Base-by-base conservation (phyloP, 2,113 vertebrate species). In the Oncorhynchus tshawytscha region DNA sequence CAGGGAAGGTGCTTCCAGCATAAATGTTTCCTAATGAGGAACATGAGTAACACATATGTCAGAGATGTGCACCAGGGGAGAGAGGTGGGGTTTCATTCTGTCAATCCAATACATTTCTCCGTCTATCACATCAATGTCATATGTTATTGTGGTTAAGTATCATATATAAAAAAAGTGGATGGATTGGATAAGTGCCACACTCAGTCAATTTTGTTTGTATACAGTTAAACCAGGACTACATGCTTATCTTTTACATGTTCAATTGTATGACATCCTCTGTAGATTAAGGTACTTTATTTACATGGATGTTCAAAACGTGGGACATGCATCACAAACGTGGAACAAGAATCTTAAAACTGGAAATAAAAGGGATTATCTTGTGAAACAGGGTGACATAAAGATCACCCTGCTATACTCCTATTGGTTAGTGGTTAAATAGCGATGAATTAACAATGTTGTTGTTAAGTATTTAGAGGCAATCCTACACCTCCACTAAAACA, bases 11-110 rank as follows among this genome's bases (percentile, higher is more conserved):
- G 90, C 90, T 84, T 82, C 76, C 78, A 92, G 91, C 88, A 82
- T 90, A 90, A 90, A 90, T 87, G 88, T 88, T 81, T 84, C 90
- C 87, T 92, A 92, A 93, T 90, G 90, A 93, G 92, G 88, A 87
- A 89, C 88, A 90, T 67, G 84, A 90, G 89, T 86, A 89, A 90
- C 88, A 89, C 88, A 83, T 89, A 89, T 88, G 89, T 88, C 91
- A 86, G 86, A 75, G 85, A 81, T 82, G 88, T 89, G 86, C 88
- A 85, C 85, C 85, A 84, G 80, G 88, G 85, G 86, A 90, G 27
- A 91, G 87, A 75, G 77, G 79, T 81, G 79, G 88, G 87, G 85
- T 88, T 87, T 90, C 85, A 86, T 86, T 87, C 86, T 81, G 86
- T 87, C 86, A 88, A 86, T 88, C 90, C 76, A 74, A 80, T 81